A percentile compares a stretch with the other conserved stretches of the same genome.
Evolutionary conservation across 2,797 vertebrate genomes (phyloP).

Genomic region (Oreortyx pictus): DNA sequence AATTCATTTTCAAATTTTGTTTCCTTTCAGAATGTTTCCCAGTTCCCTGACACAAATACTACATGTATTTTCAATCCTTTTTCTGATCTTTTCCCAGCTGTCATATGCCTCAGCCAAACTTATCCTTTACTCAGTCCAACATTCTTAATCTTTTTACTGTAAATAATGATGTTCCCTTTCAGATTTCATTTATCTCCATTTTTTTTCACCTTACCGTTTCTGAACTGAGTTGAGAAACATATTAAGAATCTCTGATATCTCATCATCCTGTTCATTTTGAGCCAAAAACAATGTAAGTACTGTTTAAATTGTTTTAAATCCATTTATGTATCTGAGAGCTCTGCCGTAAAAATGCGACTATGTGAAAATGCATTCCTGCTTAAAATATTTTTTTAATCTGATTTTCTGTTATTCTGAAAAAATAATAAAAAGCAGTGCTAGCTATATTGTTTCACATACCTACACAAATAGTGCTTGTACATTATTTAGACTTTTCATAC

Average conservation of each 20-base stretch:
- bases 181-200: not conserved
- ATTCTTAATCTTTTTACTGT: not conserved
- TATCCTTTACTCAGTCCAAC: not conserved
- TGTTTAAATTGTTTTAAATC: not conserved
- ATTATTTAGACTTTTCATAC: conserved; percentile 6
- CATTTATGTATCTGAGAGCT: not conserved
- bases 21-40: not conserved
- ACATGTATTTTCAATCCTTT: not conserved
- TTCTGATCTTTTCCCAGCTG: not conserved
- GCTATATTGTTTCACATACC: not conserved
- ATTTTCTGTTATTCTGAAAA: not conserved
- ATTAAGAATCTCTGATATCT: not conserved
- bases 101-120: not conserved
- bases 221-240: not conserved
- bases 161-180: not conserved
- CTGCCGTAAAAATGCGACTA: not conserved
- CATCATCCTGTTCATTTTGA: not conserved
- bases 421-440: not conserved
- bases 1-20: not conserved
- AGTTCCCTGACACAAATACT: not conserved
- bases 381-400: not conserved
- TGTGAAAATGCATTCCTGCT: not conserved
- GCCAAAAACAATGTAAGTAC: not conserved
- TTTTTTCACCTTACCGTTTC: not conserved
- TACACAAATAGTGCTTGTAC: not conserved